These are phyloP conservation scores for Epizoanthus scotinus DNA, from an alignment of 92 coral and sea anemone species.

Conservation along the genomic window DNA sequence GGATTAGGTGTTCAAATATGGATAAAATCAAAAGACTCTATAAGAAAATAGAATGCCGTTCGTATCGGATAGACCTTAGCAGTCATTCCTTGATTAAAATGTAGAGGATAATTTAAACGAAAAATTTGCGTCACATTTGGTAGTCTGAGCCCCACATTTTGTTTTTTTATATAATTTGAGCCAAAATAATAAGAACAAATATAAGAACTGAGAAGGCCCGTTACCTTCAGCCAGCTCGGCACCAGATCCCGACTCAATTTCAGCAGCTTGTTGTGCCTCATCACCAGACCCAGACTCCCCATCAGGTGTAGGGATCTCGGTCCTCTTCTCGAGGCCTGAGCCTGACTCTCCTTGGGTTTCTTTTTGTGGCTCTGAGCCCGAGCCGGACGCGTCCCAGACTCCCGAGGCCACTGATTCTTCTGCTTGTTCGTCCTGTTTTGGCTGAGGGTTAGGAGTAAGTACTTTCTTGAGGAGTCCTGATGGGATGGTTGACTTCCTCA, in stretches of 20 bases:
- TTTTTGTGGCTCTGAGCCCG: constrained; percentile 40
- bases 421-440: constrained; percentile 24
- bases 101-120: too few species aligned
- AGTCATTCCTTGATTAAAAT: neutral
- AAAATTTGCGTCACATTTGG: too few species aligned
- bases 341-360: constrained; percentile 57
- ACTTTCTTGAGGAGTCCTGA: constrained; percentile 38
- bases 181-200: neutral
- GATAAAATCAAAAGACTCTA: too few species aligned
- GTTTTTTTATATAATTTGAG: too few species aligned
- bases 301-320: constrained; percentile 41
- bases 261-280: constrained; percentile 58
- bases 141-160: too few species aligned
- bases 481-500: constrained; percentile 20
- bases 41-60: too few species aligned
- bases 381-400: constrained; percentile 46
- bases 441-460: neutral
- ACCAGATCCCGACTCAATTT: constrained; percentile 80
- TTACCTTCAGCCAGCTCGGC: constrained; percentile 95
- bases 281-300: constrained; percentile 65
- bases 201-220: neutral
- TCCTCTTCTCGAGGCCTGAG: constrained; percentile 63
- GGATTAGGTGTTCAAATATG: too few species aligned
- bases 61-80: too few species aligned
- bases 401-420: constrained; percentile 22